These are phyloP conservation scores for Gymnobelideus leadbeateri DNA, from an alignment of 2,113 vertebrate genomes.

Conservation along the genomic window DNA sequence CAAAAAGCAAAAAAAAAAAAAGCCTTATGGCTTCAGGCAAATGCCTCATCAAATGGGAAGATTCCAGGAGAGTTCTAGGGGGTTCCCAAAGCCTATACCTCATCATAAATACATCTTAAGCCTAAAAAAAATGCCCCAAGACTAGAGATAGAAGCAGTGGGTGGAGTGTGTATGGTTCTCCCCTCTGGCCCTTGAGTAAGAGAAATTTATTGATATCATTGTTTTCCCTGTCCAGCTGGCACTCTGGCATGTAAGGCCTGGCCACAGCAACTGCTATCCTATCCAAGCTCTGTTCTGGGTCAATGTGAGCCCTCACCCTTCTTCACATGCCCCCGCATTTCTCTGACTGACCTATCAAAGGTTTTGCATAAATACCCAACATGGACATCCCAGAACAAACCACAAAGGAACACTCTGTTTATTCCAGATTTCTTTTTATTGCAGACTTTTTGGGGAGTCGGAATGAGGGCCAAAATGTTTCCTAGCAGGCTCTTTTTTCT, in stretches of 20 bases:
- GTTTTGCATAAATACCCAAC: background rate
- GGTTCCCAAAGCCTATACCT: too few relatives aligned
- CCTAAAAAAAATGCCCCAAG: background rate
- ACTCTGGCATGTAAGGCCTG: background rate
- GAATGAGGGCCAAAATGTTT: background rate
- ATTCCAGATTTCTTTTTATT: background rate
- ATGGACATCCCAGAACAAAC: background rate
- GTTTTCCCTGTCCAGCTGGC: background rate
- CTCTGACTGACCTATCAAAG: conserved; percentile 43
- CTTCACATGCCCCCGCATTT: background rate
- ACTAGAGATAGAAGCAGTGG: background rate
- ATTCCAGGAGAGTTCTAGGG: too few relatives aligned
- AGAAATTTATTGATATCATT: background rate
- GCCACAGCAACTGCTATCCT: background rate
- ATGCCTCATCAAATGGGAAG: too few relatives aligned
- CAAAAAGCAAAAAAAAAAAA: too few relatives aligned
- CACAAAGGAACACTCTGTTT: conserved; percentile 28
- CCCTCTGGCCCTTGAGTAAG: background rate
- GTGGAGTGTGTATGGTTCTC: background rate
- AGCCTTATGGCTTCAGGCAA: too few relatives aligned
- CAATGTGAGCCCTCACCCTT: conserved; percentile 27
- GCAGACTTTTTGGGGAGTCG: background rate
- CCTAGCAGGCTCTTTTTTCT: conserved; percentile 2
- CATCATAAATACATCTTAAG: background rate
- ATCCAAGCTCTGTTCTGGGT: background rate